Percentiles rank a stretch among this genome's conserved stretches.
Evolutionary conservation across 2,888 invertebrate genomes (phyloP).

Genomic region (Isoperla grammatica): DNA sequence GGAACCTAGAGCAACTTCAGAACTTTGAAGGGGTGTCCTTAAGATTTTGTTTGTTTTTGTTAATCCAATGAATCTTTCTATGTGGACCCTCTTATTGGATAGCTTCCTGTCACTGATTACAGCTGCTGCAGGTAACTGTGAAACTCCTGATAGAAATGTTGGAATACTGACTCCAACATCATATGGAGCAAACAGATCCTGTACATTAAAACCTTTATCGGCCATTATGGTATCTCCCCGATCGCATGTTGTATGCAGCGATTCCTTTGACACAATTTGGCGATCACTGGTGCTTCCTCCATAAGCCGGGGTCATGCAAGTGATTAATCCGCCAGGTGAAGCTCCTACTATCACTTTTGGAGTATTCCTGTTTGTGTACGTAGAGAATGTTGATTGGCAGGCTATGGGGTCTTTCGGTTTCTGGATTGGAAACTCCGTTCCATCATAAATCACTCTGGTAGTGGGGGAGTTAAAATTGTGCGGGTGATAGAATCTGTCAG

Average conservation of each 20-base stretch:
- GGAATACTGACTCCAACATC: conserved; percentile 1
- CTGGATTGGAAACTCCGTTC: conserved; percentile 2
- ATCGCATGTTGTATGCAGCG: not conserved
- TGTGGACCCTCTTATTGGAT: conserved; percentile 2
- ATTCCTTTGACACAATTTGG: not conserved
- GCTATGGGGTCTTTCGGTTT: not conserved
- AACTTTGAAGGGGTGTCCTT: too few relatives aligned
- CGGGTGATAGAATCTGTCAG: too few relatives aligned
- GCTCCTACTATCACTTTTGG: not conserved
- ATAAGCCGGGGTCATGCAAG: conserved; percentile 5
- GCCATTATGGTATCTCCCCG: conserved; percentile 9
- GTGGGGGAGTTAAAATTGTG: too few relatives aligned
- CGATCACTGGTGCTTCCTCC: conserved; percentile 8
- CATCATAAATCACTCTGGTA: conserved; percentile 6
- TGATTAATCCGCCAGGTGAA: not conserved
- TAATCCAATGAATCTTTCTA: not conserved
- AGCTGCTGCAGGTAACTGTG: not conserved
- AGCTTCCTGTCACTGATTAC: not conserved
- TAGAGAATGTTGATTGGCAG: not conserved
- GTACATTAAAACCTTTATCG: conserved; percentile 13
- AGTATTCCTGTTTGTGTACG: not conserved
- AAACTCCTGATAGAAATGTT: not conserved
- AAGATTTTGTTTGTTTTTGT: not conserved
- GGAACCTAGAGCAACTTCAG: too few relatives aligned
- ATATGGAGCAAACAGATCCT: not conserved